These are phyloP conservation scores for Minunthozetes semirufus DNA, from an alignment of 2,888 invertebrate species.

Conservation along the genomic window DNA sequence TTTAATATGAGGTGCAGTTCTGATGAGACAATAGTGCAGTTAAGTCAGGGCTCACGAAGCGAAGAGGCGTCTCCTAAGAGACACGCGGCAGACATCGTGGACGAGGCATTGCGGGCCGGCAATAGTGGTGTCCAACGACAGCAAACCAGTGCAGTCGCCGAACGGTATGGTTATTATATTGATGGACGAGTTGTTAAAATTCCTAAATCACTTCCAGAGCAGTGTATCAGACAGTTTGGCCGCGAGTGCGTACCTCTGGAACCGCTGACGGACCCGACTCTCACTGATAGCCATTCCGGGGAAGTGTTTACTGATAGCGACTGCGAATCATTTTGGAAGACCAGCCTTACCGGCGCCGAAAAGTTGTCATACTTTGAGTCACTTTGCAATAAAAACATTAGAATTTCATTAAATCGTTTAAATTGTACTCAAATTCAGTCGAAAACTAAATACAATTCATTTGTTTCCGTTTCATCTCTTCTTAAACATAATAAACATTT, in stretches of 20 bases:
- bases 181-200: conserved; percentile 28
- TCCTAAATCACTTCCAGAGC: conserved; percentile 25
- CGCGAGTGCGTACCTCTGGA: neutral
- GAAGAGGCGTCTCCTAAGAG: neutral
- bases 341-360: neutral
- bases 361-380: conserved; percentile 8
- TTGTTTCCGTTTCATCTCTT: neutral
- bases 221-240: neutral
- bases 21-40: neutral
- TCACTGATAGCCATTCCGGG: neutral
- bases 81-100: neutral
- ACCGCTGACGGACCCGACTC: neutral
- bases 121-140: neutral
- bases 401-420: neutral
- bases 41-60: conserved; percentile 23
- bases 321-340: neutral
- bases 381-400: conserved; percentile 23
- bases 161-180: conserved; percentile 24
- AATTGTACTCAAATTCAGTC: neutral
- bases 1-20: conserved; percentile 7
- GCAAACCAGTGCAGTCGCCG: neutral
- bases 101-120: conserved; percentile 5
- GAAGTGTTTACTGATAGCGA: conserved; percentile 13
- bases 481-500: neutral
- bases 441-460: neutral